These are phyloP conservation scores for Crypturellus tataupa DNA, from an alignment of 2,797 vertebrate genomes.

Conservation along the genomic window DNA sequence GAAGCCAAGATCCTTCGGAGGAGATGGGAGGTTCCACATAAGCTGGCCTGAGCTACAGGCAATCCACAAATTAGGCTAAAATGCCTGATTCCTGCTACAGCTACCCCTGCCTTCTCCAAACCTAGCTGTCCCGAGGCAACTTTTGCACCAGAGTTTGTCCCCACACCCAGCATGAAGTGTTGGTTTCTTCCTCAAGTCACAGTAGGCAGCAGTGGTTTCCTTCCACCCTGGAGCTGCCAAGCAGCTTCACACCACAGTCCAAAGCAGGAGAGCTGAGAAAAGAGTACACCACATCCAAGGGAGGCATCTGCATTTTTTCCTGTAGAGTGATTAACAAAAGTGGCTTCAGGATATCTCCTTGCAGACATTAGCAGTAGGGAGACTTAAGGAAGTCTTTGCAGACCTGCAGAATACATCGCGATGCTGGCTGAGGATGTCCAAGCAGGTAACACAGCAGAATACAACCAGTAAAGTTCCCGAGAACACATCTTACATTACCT, in stretches of 20 bases:
- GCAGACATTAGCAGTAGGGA: neutral
- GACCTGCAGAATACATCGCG: neutral
- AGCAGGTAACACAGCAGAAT: neutral
- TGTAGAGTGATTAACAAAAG: neutral
- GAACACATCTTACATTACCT: neutral
- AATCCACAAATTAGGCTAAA: neutral
- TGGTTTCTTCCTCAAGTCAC: neutral
- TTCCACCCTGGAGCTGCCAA: neutral
- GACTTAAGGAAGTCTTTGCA: neutral
- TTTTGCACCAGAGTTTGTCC: neutral
- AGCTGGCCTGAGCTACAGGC: neutral
- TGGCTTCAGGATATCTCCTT: neutral
- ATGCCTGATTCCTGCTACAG: neutral
- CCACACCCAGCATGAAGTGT: rapidly evolving
- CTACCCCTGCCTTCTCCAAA: neutral
- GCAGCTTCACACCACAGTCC: neutral
- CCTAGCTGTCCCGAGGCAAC: rapidly evolving
- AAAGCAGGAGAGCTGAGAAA: rapidly evolving
- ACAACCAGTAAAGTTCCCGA: neutral
- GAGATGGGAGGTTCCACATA: rapidly evolving
- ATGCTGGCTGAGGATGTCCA: neutral
- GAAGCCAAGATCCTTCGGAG: neutral
- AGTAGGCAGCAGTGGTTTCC: neutral
- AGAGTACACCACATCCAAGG: rapidly evolving
- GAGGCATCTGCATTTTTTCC: neutral